phyloP scores from a whole-genome alignment of 2,113 vertebrate species.

The Sula dactylatra region DNA sequence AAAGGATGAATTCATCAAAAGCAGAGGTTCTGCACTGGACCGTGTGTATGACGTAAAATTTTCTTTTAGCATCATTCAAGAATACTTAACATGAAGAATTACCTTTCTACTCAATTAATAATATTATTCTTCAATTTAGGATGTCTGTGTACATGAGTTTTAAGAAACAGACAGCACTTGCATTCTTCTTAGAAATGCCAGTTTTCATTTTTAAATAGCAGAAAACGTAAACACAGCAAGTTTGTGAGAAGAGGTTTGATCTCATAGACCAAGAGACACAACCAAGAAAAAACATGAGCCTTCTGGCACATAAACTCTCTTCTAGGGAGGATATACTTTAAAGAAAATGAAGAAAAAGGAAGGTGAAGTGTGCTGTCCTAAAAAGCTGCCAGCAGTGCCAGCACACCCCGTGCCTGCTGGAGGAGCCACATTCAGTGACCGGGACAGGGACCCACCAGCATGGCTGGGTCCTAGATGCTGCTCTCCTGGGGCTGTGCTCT shows the following conservation, averaged over 20 bases:
- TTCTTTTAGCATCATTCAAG: background rate
- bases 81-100: background rate
- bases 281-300: background rate
- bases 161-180: background rate
- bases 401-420: background rate
- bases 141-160: background rate
- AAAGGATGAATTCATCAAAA: background rate
- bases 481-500: background rate
- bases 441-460: background rate
- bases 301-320: background rate
- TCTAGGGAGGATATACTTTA: background rate
- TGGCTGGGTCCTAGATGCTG: background rate
- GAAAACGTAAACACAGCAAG: background rate
- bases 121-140: background rate
- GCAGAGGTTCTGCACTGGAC: background rate
- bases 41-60: too few species aligned
- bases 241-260: background rate
- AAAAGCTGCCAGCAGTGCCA: background rate
- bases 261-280: background rate
- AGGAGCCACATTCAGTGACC: background rate
- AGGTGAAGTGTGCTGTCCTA: background rate
- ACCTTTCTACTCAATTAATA: background rate
- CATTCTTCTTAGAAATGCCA: background rate
- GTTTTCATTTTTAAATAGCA: background rate
- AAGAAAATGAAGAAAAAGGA: background rate